A percentile compares a stretch with the other conserved stretches of the same genome.
Conservation (phyloP, 2,797 vertebrate genomes). For the Emydoidea blandingii region DNA sequence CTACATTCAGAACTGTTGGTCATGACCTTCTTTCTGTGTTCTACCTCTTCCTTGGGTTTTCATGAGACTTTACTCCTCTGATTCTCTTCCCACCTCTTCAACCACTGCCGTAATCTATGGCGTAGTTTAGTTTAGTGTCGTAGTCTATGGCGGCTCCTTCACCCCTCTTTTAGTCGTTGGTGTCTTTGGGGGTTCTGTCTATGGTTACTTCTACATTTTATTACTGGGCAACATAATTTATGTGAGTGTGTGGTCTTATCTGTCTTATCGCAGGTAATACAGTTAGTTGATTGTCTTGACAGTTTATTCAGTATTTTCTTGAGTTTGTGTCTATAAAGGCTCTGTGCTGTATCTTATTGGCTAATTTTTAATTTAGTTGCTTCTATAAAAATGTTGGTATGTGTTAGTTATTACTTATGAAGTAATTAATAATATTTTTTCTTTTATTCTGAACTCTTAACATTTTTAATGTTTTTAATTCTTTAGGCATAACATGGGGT, state of each 20-base stretch:
- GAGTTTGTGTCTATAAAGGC: not conserved
- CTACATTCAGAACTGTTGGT: not conserved
- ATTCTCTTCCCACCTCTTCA: not conserved
- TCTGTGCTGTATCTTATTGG: not conserved
- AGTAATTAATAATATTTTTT: not conserved
- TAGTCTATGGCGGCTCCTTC: not conserved
- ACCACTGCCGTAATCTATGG: not conserved
- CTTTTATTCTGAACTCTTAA: not conserved
- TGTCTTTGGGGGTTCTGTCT: not conserved
- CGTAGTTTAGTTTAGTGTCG: not conserved
- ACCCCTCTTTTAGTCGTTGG: not conserved
- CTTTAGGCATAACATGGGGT: slow-evolving; percentile 90
- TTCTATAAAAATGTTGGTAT: not conserved
- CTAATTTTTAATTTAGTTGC: not conserved
- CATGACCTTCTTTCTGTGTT: not conserved
- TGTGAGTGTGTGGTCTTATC: not conserved
- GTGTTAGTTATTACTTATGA: not conserved
- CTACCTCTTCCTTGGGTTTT: not conserved
- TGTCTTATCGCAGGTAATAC: not conserved
- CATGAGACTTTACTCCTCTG: not conserved
- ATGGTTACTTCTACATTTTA: not conserved
- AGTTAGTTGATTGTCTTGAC: not conserved
- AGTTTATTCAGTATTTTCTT: not conserved
- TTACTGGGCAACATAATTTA: not conserved
- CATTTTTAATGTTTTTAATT: slow-evolving; percentile 41